phyloP scores from a whole-genome alignment of 2,797 vertebrate species.

The Amazonetta brasiliensis region DNA sequence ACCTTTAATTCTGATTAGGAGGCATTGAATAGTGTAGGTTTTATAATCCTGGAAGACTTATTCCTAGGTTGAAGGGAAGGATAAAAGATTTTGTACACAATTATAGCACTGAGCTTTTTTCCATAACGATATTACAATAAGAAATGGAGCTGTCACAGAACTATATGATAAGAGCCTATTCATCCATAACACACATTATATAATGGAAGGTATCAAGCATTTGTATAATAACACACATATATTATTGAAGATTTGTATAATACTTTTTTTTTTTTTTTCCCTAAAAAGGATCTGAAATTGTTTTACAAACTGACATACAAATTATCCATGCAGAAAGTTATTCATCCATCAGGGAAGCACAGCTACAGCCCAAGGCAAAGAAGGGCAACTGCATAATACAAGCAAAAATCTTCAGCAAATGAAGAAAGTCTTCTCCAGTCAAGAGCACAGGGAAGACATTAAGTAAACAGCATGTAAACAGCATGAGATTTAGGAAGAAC shows the following conservation, averaged over 20 bases:
- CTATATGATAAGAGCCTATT: background rate
- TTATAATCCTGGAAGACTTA: background rate
- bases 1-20: background rate
- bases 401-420: background rate
- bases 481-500: background rate
- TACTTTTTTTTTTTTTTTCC: background rate
- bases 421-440: background rate
- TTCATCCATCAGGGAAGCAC: slow-evolving; percentile 44
- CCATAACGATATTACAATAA: background rate
- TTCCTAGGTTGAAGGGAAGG: background rate
- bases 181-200: background rate
- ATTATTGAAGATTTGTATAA: background rate
- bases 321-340: slow-evolving; percentile 28
- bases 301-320: slow-evolving; percentile 62
- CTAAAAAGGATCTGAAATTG: slow-evolving; percentile 35
- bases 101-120: background rate
- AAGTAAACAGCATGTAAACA: background rate
- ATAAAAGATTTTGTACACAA: background rate
- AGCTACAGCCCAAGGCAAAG: slow-evolving; percentile 48
- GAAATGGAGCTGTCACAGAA: background rate
- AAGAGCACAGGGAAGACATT: background rate
- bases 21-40: background rate
- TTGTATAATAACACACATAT: background rate
- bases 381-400: background rate
- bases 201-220: background rate